Base-by-base conservation (phyloP, 2,113 vertebrate species). In the Lagenorhynchus albirostris region DNA sequence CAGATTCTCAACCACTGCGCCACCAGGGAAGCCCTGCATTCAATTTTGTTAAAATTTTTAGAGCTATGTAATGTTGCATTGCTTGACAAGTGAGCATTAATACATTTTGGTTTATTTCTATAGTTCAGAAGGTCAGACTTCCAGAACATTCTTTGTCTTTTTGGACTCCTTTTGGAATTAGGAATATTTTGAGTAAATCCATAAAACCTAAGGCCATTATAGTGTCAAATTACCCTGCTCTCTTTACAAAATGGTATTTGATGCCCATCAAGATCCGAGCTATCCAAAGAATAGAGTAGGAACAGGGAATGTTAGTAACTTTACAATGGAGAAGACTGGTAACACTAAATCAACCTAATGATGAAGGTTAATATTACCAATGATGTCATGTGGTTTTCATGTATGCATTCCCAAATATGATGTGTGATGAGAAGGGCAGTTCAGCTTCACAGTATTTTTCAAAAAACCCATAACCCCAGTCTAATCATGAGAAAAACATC, bases 91-190 rank as follows among this genome's bases (percentile, higher is more conserved):
- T 82, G 55, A 1, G 8, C 26, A 12, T 82, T 83, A 77, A 81
- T 29, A 90, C 33, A 70, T 63, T 50, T 65, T 90, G 26, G 13
- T 6, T 67, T 29, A 65, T 91, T 95, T 65, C 60, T 73, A 13
- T 47, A 83, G 21, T 38, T 86, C 58, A 76, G 15, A 82, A 5
- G 68, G 55, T 77, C 65, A 89, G 62, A 53, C n/a, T 91, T 85
- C 62, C 60, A 97, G 60, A 92, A 13, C 8, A 80, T 70, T 92
- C 13, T 94, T 94, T 89, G 53, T 77, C 29, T 88, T 84, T 82
- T 70, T 91, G 90, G 26, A 79, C 38, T 62, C 29, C 26, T 15
- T 15, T 26, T 47, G 76, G 47, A 91, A 91, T 95, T 67, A 92
- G 38, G 38, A 89, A 70, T 77, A 50, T 70, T 91, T 29, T 79